Evolutionary conservation across 92 coral and sea anemone genomes (phyloP).

Genomic region (Paragorgia papillata): DNA sequence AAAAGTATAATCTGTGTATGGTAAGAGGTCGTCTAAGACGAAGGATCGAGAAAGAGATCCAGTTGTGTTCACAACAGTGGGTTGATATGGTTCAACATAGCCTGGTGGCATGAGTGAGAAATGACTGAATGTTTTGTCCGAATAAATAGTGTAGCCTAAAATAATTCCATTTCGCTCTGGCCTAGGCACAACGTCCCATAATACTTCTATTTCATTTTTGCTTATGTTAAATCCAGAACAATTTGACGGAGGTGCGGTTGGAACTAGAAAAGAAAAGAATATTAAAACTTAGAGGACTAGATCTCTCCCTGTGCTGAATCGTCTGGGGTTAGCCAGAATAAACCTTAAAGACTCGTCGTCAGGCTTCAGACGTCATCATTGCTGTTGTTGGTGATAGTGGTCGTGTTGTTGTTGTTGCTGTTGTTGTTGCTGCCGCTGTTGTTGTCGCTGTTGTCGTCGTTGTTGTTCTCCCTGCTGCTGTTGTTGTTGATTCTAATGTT

Average conservation of each 20-base stretch:
- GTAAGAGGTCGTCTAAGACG: slow-evolving; percentile 24
- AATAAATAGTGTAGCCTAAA: slow-evolving; percentile 62
- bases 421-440: no score
- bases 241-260: slow-evolving; percentile 63
- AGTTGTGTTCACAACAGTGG: slow-evolving; percentile 6
- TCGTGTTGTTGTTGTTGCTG: no score
- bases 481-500: no score
- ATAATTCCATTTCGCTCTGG: slow-evolving; percentile 67
- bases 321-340: no score
- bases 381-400: no score
- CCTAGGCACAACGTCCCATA: slow-evolving; percentile 66
- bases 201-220: slow-evolving; percentile 60
- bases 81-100: background rate
- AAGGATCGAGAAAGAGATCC: background rate
- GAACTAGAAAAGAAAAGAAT: slow-evolving; percentile 44
- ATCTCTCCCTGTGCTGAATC: no score
- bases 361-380: no score
- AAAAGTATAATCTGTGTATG: slow-evolving; percentile 63
- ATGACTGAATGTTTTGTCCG: slow-evolving; percentile 10
- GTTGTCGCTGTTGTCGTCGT: no score
- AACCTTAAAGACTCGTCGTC: no score
- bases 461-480: no score
- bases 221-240: slow-evolving; percentile 71
- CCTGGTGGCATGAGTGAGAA: background rate
- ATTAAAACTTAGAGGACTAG: background rate